phyloP scores from a whole-genome alignment of 2,888 invertebrate genomes.

The Lepidonotus clava region DNA sequence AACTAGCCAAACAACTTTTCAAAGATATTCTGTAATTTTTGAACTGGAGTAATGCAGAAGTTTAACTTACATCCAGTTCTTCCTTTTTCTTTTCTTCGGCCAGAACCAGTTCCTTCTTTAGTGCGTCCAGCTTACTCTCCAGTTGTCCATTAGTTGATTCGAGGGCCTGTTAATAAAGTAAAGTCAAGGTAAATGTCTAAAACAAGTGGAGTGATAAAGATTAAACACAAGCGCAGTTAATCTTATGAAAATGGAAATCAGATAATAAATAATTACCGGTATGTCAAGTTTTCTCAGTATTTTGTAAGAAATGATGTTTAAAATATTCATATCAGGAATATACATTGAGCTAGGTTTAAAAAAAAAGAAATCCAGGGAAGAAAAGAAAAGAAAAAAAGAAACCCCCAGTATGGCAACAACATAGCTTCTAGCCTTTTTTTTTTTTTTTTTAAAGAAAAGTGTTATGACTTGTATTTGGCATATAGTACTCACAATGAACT shows the following conservation, averaged over 20 bases:
- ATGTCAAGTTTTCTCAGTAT: too few relatives aligned
- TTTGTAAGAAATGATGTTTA: too few relatives aligned
- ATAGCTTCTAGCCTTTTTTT: too few relatives aligned
- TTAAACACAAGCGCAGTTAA: neutral
- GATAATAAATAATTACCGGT: too few relatives aligned
- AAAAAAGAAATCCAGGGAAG: too few relatives aligned
- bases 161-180: constrained; percentile 20
- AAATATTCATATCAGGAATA: too few relatives aligned
- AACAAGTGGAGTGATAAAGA: neutral
- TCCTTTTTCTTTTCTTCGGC: neutral
- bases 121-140: constrained; percentile 12
- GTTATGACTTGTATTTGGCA: neutral
- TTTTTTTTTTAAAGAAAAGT: neutral
- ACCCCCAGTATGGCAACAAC: too few relatives aligned
- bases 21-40: neutral
- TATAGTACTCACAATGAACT: constrained; percentile 58
- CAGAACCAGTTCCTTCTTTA: constrained; percentile 1
- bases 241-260: too few relatives aligned
- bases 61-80: constrained; percentile 16
- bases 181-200: neutral
- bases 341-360: too few relatives aligned
- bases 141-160: constrained; percentile 45
- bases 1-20: neutral
- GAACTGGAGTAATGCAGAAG: too few relatives aligned
- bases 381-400: too few relatives aligned